A percentile compares a stretch with the other conserved stretches of the same genome.
phyloP scores from a whole-genome alignment of 2,113 vertebrate genomes.

The Ceyx cyanopectus region DNA sequence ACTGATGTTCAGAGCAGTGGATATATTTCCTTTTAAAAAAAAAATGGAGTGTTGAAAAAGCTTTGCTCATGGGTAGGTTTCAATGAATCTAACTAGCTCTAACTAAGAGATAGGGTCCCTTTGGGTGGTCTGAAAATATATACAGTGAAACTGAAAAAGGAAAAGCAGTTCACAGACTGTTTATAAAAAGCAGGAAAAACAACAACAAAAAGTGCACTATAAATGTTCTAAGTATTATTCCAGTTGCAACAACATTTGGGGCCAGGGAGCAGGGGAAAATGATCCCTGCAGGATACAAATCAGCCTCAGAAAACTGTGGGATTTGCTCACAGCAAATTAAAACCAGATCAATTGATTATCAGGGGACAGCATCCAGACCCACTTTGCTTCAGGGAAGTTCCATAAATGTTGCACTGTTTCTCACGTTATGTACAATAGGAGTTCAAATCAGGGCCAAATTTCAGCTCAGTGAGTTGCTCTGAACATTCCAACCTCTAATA shows the following conservation, averaged over 20 bases:
- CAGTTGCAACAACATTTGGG: slow-evolving; percentile 16
- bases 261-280: neutral
- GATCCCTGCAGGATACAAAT: slow-evolving; percentile 15
- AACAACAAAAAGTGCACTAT: neutral
- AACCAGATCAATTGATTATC: slow-evolving; percentile 32
- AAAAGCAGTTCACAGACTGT: neutral
- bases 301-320: slow-evolving; percentile 15
- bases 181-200: neutral
- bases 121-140: neutral
- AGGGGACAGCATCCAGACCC: neutral
- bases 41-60: neutral
- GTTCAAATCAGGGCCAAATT: neutral
- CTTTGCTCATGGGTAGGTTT: neutral
- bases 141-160: neutral
- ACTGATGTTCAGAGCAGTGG: neutral
- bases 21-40: neutral
- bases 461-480: neutral
- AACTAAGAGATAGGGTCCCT: neutral
- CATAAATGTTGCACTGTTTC: neutral
- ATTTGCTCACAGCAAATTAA: slow-evolving; percentile 41
- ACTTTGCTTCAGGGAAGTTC: neutral
- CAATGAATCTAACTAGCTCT: neutral
- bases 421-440: neutral
- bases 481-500: neutral
- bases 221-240: slow-evolving; percentile 24